A percentile compares a stretch with the other conserved stretches of the same genome.
These are phyloP conservation scores for Daubentonia madagascariensis DNA, from an alignment of 2,113 vertebrate species.

Conservation along the genomic window DNA sequence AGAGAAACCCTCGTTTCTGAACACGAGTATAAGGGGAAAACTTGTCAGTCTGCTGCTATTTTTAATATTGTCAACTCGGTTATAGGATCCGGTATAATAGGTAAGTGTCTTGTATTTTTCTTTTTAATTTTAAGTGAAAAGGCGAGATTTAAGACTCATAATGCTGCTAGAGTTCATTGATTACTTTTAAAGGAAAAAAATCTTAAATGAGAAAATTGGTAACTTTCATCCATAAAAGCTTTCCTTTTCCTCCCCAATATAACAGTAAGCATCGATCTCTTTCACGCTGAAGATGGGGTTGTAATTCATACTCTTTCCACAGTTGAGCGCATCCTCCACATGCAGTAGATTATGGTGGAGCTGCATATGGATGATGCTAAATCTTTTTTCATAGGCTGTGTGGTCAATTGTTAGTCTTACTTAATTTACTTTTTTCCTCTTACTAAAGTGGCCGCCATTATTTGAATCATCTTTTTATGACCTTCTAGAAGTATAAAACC, in stretches of 20 bases:
- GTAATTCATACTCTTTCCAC: not conserved
- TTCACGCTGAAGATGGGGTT: not conserved
- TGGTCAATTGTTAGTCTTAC: not conserved
- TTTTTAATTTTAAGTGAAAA: constrained; percentile 5
- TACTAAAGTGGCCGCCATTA: not conserved
- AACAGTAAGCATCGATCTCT: not conserved
- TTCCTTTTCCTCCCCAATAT: not conserved
- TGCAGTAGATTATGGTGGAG: too few relatives aligned
- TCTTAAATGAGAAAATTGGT: not conserved
- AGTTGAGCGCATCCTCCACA: not conserved
- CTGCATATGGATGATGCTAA: not conserved
- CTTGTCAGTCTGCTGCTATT: constrained; percentile 85
- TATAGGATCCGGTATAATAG: constrained; percentile 95
- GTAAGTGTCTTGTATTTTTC: constrained; percentile 77
- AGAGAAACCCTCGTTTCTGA: constrained; percentile 81
- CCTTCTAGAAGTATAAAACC: not conserved
- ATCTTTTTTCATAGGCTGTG: not conserved
- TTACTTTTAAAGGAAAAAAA: constrained; percentile 12
- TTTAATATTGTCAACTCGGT: constrained; percentile 98
- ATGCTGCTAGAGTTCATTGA: not conserved
- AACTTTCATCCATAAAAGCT: not conserved
- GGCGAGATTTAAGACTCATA: not conserved
- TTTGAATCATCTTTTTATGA: not conserved
- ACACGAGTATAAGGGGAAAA: constrained; percentile 72
- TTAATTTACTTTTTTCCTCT: not conserved